Evolutionary conservation across 2,113 vertebrate genomes (phyloP), one percentile per base, ranked within the genome.

Genomic region (Oxygymnocypris stewartii): DNA sequence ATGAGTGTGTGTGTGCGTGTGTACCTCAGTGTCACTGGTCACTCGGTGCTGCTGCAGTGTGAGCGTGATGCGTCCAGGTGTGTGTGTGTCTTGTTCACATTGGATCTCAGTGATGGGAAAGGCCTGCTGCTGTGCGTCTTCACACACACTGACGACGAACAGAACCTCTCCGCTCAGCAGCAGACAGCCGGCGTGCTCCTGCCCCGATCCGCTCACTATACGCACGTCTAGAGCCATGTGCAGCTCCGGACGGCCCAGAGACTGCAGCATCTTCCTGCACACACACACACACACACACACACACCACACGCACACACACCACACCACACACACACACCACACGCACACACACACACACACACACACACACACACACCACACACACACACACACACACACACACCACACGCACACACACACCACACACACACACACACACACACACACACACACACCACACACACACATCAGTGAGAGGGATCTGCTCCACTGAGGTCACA

Each of bases 191-290:
- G 95, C 95, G 0, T 99, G 96, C 89, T 99, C 97, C 93, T 98
- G 97, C 35, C 98, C 98, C 0, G 96, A 98, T 40, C 96, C 97
- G 4, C 96, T 98, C 91, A 99, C 97, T 23, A 99, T 96, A 79
- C 96, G 93, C 84, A 99, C 97, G 0, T 97, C 95, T 89, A 99
- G 93, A 51, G 97, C 96, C 97, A 99, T 98, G 93, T 98, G 96
- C 44, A 98, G 96, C 93, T 99, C 98, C 0, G 97, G 96, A 20
- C 96, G 94, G 20, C 98, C 98, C 88, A 99, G 93, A 82, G 98
- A 98, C 88, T 99, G 98, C 18, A 99, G 96, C 98, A 99, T 98
- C 94, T 99, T 99, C 98, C 98, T 99, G 88, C 49, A 76, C 5
- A 13, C 20, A 76, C 57, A 85, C 79, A 90, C 20, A 85, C 51